These are phyloP conservation scores for Crotalus viridis DNA, from an alignment of 2,113 vertebrate genomes.

Conservation along the genomic window DNA sequence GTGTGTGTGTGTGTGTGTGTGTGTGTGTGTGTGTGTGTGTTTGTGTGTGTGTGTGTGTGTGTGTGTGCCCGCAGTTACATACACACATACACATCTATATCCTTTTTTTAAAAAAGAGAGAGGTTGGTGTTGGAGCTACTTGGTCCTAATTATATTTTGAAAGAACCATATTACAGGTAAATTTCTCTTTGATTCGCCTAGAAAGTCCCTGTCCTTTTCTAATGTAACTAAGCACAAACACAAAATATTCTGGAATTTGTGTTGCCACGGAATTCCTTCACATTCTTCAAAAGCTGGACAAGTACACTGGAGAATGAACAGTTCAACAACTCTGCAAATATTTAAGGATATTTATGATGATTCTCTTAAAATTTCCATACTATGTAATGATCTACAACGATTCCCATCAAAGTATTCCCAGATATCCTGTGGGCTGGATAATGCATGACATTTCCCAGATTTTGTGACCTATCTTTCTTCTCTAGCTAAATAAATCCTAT, in stretches of 20 bases:
- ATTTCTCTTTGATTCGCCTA: rapidly evolving
- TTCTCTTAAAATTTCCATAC: neutral
- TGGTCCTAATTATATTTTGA: rapidly evolving
- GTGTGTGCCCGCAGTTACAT: too few relatives aligned
- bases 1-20: too few relatives aligned
- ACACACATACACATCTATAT: neutral
- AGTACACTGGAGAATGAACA: rapidly evolving
- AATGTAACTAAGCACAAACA: neutral
- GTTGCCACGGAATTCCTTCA: neutral
- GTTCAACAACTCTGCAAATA: rapidly evolving
- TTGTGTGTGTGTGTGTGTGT: too few relatives aligned
- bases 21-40: too few relatives aligned
- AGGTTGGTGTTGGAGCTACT: rapidly evolving
- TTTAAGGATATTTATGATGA: neutral
- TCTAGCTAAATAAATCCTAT: neutral
- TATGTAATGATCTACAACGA: neutral
- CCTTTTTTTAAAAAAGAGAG: neutral
- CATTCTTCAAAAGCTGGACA: neutral
- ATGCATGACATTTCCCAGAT: neutral
- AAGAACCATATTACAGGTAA: rapidly evolving
- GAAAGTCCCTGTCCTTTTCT: neutral
- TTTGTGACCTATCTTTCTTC: rapidly evolving
- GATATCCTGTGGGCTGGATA: neutral
- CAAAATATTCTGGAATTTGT: neutral
- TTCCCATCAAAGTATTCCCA: neutral